Conservation (phyloP, 2,888 invertebrate genomes). For the Andrena chrysosceles region DNA sequence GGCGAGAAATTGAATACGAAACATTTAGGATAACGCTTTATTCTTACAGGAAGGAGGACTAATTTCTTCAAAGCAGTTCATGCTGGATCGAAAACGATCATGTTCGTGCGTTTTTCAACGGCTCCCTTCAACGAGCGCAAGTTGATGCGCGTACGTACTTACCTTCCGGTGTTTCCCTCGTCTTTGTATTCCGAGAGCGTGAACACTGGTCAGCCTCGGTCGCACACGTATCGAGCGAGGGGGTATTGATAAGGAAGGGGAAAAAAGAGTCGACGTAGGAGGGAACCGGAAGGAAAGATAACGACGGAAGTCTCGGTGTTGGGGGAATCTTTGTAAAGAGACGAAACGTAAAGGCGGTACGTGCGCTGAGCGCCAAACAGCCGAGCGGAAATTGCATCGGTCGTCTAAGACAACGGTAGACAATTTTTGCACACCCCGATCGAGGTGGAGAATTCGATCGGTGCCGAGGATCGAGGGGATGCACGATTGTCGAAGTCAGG, state of each 20-base stretch:
- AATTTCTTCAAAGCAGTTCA: background rate
- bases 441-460: constrained; percentile 37
- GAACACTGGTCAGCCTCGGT: constrained; percentile 57
- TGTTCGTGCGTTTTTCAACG: constrained; percentile 16
- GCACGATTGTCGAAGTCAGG: constrained; percentile 6
- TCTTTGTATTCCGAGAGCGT: constrained; percentile 63
- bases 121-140: background rate
- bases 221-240: constrained; percentile 52
- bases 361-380: constrained; percentile 70
- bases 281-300: constrained; percentile 60
- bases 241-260: constrained; percentile 55
- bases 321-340: constrained; percentile 71
- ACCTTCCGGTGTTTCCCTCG: constrained; percentile 21
- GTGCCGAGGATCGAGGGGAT: background rate
- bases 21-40: no score
- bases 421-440: constrained; percentile 59
- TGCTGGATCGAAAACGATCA: constrained; percentile 8
- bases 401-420: constrained; percentile 59
- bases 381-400: constrained; percentile 66
- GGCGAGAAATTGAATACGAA: background rate
- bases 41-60: background rate
- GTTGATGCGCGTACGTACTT: constrained; percentile 26
- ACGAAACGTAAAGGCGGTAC: constrained; percentile 71
- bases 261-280: constrained; percentile 25
- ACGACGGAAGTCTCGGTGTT: constrained; percentile 57